These are phyloP conservation scores for Hanleya hanleyi DNA, from an alignment of 2,888 invertebrate species.

Conservation along the genomic window DNA sequence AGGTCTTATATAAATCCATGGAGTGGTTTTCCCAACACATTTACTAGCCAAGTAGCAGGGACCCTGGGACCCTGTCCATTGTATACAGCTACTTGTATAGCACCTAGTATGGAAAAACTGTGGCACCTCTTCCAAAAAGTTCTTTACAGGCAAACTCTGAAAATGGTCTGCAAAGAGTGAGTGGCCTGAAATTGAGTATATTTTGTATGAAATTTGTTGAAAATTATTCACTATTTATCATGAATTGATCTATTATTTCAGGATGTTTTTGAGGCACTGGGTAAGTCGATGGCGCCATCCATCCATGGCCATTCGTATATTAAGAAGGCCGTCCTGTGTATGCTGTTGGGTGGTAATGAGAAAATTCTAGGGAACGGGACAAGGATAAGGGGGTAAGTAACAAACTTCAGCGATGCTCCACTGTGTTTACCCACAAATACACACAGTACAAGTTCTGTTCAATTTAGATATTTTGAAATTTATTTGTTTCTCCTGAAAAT, in stretches of 20 bases:
- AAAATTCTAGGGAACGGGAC: conserved; percentile 82
- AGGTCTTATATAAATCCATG: too few relatives aligned
- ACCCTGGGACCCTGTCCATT: too few relatives aligned
- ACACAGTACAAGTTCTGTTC: background rate
- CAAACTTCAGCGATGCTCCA: background rate
- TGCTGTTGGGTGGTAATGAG: conserved; percentile 95
- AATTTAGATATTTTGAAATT: background rate
- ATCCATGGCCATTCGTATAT: conserved; percentile 98
- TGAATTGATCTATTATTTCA: conserved; percentile 37
- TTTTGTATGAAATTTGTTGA: too few relatives aligned
- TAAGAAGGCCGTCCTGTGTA: conserved; percentile 95
- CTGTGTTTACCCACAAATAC: background rate
- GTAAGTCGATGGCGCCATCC: conserved; percentile 96
- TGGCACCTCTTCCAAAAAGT: too few relatives aligned
- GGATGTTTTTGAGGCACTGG: conserved; percentile 91
- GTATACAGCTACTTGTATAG: too few relatives aligned
- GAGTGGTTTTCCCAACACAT: too few relatives aligned
- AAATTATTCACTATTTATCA: too few relatives aligned
- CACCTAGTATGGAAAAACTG: too few relatives aligned
- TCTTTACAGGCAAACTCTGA: too few relatives aligned
- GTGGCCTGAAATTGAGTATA: too few relatives aligned
- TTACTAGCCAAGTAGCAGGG: too few relatives aligned
- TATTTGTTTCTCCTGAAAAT: background rate
- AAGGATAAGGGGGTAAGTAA: conserved; percentile 75
- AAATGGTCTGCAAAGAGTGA: too few relatives aligned